A percentile compares a stretch with the other conserved stretches of the same genome.
These are phyloP conservation scores for Leptopilina drosophilae DNA, from an alignment of 2,888 invertebrate species.

Conservation along the genomic window DNA sequence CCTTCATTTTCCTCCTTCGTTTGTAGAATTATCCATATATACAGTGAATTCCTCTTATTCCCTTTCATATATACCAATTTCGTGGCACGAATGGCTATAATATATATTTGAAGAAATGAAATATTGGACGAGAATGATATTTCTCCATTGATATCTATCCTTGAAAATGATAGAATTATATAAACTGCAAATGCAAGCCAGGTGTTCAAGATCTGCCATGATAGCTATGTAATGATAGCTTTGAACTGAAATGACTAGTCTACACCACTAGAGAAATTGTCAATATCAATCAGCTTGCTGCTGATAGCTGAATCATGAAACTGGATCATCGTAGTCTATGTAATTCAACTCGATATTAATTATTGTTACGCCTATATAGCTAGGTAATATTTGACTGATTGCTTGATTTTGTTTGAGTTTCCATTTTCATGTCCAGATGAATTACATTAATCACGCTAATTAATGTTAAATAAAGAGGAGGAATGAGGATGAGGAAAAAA, in stretches of 20 bases:
- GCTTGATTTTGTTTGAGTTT: constrained; percentile 9
- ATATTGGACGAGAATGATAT: neutral
- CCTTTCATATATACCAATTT: too few relatives aligned
- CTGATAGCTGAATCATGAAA: constrained; percentile 30
- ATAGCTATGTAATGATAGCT: constrained; percentile 24
- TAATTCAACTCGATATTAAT: constrained; percentile 21
- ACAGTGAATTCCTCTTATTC: too few relatives aligned
- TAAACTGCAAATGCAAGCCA: constrained; percentile 19
- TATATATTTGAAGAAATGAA: neutral
- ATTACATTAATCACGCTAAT: constrained; percentile 8
- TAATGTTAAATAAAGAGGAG: neutral
- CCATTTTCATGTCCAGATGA: neutral
- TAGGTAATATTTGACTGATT: constrained; percentile 24
- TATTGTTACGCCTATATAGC: constrained; percentile 21
- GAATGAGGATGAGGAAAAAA: too few relatives aligned
- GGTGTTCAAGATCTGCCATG: constrained; percentile 24
- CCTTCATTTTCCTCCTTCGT: too few relatives aligned
- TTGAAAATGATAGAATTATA: constrained; percentile 23
- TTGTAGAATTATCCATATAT: too few relatives aligned
- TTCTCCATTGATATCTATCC: constrained; percentile 1
- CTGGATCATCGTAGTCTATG: constrained; percentile 10
- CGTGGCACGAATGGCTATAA: neutral
- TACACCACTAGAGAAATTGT: constrained; percentile 21
- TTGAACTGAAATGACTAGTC: constrained; percentile 9
- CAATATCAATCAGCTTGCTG: constrained; percentile 38